These are phyloP conservation scores for Chelonoidis abingdonii DNA, from an alignment of 2,113 vertebrate species.

Conservation along the genomic window DNA sequence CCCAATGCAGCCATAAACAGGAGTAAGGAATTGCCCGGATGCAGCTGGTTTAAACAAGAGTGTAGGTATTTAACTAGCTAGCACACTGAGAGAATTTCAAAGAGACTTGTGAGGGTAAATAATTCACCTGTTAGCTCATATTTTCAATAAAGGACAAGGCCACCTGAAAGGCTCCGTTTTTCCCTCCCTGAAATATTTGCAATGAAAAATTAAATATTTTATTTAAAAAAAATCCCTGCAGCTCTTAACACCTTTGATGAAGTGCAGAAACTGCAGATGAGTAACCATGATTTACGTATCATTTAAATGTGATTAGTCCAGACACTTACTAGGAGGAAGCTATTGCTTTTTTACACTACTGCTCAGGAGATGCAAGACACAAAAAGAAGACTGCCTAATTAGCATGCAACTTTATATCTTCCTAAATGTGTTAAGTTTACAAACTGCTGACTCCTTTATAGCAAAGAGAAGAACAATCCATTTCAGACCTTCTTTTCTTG, in stretches of 20 bases:
- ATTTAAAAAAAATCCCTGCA: not conserved
- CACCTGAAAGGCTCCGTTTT: not conserved
- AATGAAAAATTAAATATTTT: constrained; percentile 2
- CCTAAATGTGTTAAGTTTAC: constrained; percentile 21
- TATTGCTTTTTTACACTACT: not conserved
- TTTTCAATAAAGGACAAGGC: not conserved
- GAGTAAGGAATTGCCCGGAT: not conserved
- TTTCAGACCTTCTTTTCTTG: constrained; percentile 51
- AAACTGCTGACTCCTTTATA: constrained; percentile 40
- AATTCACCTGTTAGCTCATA: not conserved
- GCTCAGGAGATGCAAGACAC: not conserved
- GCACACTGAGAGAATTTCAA: not conserved
- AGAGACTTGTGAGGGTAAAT: not conserved
- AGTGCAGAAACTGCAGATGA: not conserved
- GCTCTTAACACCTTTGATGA: not conserved
- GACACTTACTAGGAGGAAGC: not conserved
- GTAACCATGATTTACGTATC: not conserved
- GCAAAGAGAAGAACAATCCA: constrained; percentile 65
- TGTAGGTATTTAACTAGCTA: not conserved
- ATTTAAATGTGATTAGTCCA: not conserved
- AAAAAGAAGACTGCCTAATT: not conserved
- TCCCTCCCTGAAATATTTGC: not conserved
- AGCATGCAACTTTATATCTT: not conserved
- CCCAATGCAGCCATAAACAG: not conserved
- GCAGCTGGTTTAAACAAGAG: not conserved